These are phyloP conservation scores for Chamaetylas fuelleborni DNA, from an alignment of 2,113 vertebrate species.

Conservation along the genomic window DNA sequence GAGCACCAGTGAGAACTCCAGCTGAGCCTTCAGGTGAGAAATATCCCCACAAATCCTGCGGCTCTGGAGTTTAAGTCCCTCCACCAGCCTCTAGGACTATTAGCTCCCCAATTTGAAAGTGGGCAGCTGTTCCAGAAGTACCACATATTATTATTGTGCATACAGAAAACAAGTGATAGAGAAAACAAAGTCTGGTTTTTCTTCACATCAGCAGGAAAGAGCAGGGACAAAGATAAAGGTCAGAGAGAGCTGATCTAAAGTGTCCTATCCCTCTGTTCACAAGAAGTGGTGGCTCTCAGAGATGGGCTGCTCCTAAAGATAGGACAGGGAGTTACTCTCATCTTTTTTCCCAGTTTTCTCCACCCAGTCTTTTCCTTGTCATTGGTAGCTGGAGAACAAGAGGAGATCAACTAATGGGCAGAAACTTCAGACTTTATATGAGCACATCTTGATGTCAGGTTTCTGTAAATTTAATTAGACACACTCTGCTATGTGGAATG, in stretches of 20 bases:
- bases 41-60: neutral
- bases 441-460: neutral
- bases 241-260: neutral
- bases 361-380: accelerated
- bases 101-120: neutral
- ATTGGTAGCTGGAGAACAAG: neutral
- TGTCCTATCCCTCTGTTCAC: neutral
- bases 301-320: neutral
- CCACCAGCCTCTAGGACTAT: accelerated
- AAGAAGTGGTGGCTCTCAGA: neutral
- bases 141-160: neutral
- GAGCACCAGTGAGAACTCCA: neutral
- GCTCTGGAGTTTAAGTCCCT: neutral
- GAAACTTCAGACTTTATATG: neutral
- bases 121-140: neutral
- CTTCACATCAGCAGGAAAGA: neutral
- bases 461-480: neutral
- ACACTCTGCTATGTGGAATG: neutral
- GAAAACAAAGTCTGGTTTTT: neutral
- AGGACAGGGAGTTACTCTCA: neutral
- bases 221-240: neutral
- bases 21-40: neutral
- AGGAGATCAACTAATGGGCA: neutral
- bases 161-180: neutral
- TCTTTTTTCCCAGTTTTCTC: neutral